Conservation (phyloP, 2,797 vertebrate species). For the Sebastes steindachneri region DNA sequence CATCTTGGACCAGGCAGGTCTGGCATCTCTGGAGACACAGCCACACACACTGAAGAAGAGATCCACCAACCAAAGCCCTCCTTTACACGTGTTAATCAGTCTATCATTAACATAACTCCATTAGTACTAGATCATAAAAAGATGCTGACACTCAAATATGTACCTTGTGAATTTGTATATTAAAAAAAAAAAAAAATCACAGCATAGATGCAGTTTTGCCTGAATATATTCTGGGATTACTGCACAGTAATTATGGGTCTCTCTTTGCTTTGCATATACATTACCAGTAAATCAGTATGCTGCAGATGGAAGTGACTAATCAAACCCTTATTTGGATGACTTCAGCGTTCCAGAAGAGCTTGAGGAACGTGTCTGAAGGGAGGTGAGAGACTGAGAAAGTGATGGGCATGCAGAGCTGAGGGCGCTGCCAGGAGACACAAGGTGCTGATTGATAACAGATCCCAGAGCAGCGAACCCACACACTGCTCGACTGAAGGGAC, state of each 20-base stretch:
- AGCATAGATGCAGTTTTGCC: conserved; percentile 74
- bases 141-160: conserved; percentile 58
- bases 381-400: conserved; percentile 15
- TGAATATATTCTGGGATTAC: conserved; percentile 60
- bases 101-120: conserved; percentile 53
- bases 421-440: conserved; percentile 21
- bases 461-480: conserved; percentile 23
- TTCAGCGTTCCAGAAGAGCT: conserved; percentile 12
- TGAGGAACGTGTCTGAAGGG: conserved; percentile 27
- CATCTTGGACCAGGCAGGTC: conserved; percentile 19
- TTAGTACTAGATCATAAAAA: conserved; percentile 55
- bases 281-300: conserved; percentile 43
- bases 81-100: conserved; percentile 48
- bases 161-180: conserved; percentile 58
- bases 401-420: conserved; percentile 22
- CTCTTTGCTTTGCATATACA: conserved; percentile 81
- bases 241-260: conserved; percentile 78
- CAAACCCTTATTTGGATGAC: not conserved
- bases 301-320: conserved; percentile 45
- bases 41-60: not conserved
- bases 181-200: conserved; percentile 43
- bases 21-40: not conserved
- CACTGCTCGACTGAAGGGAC: conserved; percentile 10
- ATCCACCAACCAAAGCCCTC: conserved; percentile 27
- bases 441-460: conserved; percentile 50